phyloP scores from a whole-genome alignment of 2,113 vertebrate genomes.

The Petromus typicus region DNA sequence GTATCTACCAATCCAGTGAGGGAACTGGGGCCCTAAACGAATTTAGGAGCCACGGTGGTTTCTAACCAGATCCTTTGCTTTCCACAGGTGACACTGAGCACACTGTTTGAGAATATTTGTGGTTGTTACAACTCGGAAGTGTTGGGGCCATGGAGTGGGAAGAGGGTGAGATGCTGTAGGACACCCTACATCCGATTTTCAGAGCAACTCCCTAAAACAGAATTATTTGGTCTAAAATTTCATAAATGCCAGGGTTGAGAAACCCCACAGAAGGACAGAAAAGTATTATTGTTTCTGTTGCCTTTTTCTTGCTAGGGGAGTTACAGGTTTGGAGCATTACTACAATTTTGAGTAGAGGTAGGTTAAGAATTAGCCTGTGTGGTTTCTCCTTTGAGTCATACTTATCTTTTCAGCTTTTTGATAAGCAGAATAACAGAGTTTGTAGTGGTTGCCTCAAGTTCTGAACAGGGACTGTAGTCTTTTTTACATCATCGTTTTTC shows the following conservation, averaged over 20 bases:
- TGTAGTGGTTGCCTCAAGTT: not conserved
- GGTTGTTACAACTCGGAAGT: not conserved
- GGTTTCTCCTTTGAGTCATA: not conserved
- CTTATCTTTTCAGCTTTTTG: conserved; percentile 23
- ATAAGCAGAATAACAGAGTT: not conserved
- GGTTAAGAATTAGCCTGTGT: not conserved
- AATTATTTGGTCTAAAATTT: not conserved
- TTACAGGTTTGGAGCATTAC: not conserved
- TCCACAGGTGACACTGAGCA: not conserved
- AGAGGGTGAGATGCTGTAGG: not conserved
- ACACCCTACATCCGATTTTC: not conserved
- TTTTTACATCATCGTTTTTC: not conserved
- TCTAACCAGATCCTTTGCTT: not conserved
- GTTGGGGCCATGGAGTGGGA: not conserved
- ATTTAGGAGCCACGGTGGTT: not conserved
- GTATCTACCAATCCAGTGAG: not conserved
- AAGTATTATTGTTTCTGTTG: not conserved
- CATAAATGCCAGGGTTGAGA: not conserved
- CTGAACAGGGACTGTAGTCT: not conserved
- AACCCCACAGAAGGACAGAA: not conserved
- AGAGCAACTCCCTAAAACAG: not conserved
- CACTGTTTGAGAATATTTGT: not conserved
- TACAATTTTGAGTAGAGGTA: not conserved
- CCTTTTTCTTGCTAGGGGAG: not conserved
- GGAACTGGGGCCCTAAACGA: not conserved